Conservation (phyloP, 92 coral and sea anemone genomes). For the Bergia puertoricense region DNA sequence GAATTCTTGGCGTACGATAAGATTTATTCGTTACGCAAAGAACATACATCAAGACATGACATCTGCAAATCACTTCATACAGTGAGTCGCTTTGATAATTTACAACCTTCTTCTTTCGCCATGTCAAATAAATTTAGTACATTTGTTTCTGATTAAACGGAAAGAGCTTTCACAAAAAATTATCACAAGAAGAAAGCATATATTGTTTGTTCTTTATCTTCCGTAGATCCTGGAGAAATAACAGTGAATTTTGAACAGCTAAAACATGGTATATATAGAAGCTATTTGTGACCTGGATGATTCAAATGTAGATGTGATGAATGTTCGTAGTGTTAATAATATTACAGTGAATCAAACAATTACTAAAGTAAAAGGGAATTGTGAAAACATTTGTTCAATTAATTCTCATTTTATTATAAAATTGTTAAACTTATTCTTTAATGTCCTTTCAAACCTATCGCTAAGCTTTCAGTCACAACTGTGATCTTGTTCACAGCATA, state of each 20-base stretch:
- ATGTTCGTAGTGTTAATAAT: too few relatives aligned
- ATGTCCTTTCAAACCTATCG: too few relatives aligned
- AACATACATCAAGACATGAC: not conserved
- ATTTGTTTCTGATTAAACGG: not conserved
- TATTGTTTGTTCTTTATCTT: conserved; percentile 5
- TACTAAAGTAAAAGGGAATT: too few relatives aligned
- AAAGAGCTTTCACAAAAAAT: not conserved
- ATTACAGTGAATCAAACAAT: too few relatives aligned
- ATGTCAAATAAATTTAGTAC: not conserved
- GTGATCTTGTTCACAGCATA: too few relatives aligned
- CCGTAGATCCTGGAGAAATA: not conserved
- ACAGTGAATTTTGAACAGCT: not conserved
- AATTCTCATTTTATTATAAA: too few relatives aligned
- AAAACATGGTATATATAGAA: not conserved
- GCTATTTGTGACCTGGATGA: not conserved
- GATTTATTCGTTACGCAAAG: not conserved
- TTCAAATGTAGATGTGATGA: not conserved
- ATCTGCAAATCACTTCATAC: not conserved
- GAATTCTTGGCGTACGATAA: not conserved
- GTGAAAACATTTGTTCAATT: too few relatives aligned
- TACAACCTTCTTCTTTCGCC: not conserved
- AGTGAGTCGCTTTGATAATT: not conserved
- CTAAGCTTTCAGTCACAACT: too few relatives aligned
- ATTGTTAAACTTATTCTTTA: too few relatives aligned
- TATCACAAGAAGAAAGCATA: not conserved